A percentile compares a stretch with the other conserved stretches of the same genome.
Conservation (phyloP, 2,797 vertebrate genomes). For the Mionectes olivaceus region DNA sequence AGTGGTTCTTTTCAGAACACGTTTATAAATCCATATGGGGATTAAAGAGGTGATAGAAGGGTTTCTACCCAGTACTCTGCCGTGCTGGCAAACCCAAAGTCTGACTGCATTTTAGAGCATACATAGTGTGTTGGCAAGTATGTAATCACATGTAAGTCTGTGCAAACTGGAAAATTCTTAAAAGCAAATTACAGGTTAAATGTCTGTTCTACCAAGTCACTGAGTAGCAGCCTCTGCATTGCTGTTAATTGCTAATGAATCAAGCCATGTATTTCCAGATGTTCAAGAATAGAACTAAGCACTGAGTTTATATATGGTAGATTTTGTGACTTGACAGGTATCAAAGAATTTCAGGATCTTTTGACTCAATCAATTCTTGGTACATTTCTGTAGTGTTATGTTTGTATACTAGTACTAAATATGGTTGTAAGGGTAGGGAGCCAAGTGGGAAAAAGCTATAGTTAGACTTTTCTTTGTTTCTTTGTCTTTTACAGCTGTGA, state of each 20-base stretch:
- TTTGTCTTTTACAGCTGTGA: neutral
- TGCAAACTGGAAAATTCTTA: neutral
- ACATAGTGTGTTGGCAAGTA: neutral
- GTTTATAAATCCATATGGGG: neutral
- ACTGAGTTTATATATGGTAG: rapidly evolving
- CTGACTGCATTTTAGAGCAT: neutral
- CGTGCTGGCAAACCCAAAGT: neutral
- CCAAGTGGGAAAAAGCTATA: neutral
- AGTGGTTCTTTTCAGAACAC: neutral
- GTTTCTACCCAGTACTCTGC: neutral
- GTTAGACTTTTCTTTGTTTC: neutral
- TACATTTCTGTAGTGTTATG: neutral
- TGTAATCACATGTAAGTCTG: neutral
- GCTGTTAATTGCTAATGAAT: neutral
- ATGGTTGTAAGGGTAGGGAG: neutral
- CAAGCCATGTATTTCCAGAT: neutral
- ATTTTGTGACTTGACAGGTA: neutral
- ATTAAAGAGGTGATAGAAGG: neutral
- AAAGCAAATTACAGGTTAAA: neutral
- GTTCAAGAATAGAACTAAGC: neutral
- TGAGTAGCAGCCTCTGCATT: neutral
- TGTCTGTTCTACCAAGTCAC: neutral
- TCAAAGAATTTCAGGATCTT: neutral
- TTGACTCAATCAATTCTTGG: neutral
- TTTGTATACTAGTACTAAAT: neutral